Evolutionary conservation across 2,888 invertebrate genomes (phyloP), one percentile per base, ranked within the genome.

Genomic region (Cinara cedri): DNA sequence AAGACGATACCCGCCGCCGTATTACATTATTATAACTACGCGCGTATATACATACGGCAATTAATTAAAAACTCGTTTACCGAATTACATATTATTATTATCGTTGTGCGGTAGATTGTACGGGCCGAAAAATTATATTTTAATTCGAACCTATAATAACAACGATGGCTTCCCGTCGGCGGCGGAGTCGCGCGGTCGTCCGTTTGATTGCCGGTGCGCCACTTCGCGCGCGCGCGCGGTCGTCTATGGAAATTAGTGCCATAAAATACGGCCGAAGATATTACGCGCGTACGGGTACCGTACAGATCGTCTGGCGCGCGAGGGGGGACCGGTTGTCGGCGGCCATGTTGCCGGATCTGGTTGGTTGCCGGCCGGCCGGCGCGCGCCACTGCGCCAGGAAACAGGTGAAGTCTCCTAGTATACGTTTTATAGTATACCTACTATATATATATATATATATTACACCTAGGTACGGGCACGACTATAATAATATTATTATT

Each of bases 61-160:
- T 78, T 78, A 78, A 70, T 78, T 78, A 78, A 78, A 78, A 78
- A 78, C 78, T 70, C 78, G 78, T 78, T 78, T 78, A 76, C 60
- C 46, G 49, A 57, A 76, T 68, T 21, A 68, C 16, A n/a, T n/a
- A n/a, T n/a, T n/a, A n/a, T n/a, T n/a, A n/a, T n/a, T n/a, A n/a
- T n/a, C n/a, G n/a, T n/a, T n/a, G n/a, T 6, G 57, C 11, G n/a
- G 26, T 26, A 10, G 19, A 34, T 34, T 34, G 19, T 62, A 44
- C 24, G 44, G 44, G 21, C 49, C n/a, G 19, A 78, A 34, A 34
- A 78, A 78, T 62, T 13, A 13, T 51, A 42, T 70, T 78, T 70
- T 60, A 78, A 78, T 70, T 51, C 49, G 3, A 19, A 70, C 60
- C 51, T 16, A 24, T n/a, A n/a, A 62, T n/a, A 21, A 55, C 44